Evolutionary conservation across 1,140 invertebrate genomes (phyloP).

Genomic region (Idris sp.): DNA sequence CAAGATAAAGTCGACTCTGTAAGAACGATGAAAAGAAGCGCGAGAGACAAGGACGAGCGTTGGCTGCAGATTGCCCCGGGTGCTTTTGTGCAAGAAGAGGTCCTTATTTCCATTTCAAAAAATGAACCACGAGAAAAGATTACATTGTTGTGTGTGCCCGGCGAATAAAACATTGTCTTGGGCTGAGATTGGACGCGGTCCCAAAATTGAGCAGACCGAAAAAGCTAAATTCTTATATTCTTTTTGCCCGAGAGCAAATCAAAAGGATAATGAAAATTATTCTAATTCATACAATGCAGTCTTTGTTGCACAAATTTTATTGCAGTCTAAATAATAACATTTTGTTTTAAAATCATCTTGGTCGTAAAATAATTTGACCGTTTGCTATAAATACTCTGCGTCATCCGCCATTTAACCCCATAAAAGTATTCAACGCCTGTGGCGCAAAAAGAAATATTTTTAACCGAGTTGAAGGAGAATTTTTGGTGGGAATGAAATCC

Average conservation of each 20-base stretch:
- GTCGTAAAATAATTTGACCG: conserved; percentile 7
- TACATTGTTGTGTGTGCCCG: conserved; percentile 12
- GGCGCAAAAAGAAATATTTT: conserved; percentile 32
- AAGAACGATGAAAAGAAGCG: conserved; percentile 25
- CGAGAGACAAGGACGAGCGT: conserved; percentile 6
- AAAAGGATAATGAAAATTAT: too few relatives aligned
- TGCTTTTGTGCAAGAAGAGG: conserved; percentile 24
- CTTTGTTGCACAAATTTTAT: neutral
- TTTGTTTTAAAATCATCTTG: too few relatives aligned
- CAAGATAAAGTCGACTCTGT: conserved; percentile 43
- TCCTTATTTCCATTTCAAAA: conserved; percentile 43
- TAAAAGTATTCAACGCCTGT: conserved; percentile 29
- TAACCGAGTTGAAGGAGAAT: conserved; percentile 7
- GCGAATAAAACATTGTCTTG: conserved; percentile 29
- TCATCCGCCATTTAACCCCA: conserved; percentile 29
- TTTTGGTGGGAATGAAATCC: conserved; percentile 5
- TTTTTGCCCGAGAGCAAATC: too few relatives aligned
- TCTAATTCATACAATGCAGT: too few relatives aligned
- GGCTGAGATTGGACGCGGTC: conserved; percentile 6
- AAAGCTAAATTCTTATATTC: neutral
- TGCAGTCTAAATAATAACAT: neutral
- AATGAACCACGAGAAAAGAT: conserved; percentile 22
- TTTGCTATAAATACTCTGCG: conserved; percentile 14
- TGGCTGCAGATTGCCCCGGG: conserved; percentile 28
- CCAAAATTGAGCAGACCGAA: conserved; percentile 22